Evolutionary conservation across 2,888 invertebrate species (phyloP).

Genomic region (Temnothorax unifasciatus): DNA sequence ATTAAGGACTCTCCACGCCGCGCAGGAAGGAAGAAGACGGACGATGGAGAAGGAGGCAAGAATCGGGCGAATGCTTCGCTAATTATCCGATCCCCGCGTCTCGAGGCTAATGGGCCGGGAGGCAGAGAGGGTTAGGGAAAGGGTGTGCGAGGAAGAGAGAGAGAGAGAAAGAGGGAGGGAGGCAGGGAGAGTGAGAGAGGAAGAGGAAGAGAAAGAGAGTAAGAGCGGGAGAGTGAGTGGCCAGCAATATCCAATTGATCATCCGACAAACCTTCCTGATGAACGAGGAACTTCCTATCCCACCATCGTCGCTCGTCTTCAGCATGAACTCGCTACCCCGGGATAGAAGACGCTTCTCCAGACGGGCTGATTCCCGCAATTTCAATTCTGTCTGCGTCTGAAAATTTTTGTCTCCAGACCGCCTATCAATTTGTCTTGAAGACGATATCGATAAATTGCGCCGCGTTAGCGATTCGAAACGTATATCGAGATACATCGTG

Average conservation of each 20-base stretch:
- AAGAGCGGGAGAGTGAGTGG: slow-evolving; percentile 49
- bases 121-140: slow-evolving; percentile 53
- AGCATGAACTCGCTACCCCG: slow-evolving; percentile 58
- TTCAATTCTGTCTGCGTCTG: neutral
- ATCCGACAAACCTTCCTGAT: slow-evolving; percentile 80
- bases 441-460: neutral
- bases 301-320: slow-evolving; percentile 59
- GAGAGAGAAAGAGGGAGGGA: slow-evolving; percentile 48
- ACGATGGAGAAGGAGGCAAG: slow-evolving; percentile 66
- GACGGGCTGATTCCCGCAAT: slow-evolving; percentile 38
- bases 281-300: slow-evolving; percentile 79
- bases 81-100: slow-evolving; percentile 83
- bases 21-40: slow-evolving; percentile 65
- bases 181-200: slow-evolving; percentile 39
- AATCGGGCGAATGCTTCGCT: slow-evolving; percentile 81
- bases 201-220: slow-evolving; percentile 5
- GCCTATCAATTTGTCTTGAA: neutral
- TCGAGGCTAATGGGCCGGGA: slow-evolving; percentile 79
- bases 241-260: slow-evolving; percentile 82
- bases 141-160: slow-evolving; percentile 12
- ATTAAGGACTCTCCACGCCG: slow-evolving; percentile 83
- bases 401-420: neutral
- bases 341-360: slow-evolving; percentile 6
- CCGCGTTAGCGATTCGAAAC: neutral
- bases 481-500: too few relatives aligned